Evolutionary conservation across 1,140 invertebrate genomes (phyloP).

Genomic region (Drosophila ambigua): DNA sequence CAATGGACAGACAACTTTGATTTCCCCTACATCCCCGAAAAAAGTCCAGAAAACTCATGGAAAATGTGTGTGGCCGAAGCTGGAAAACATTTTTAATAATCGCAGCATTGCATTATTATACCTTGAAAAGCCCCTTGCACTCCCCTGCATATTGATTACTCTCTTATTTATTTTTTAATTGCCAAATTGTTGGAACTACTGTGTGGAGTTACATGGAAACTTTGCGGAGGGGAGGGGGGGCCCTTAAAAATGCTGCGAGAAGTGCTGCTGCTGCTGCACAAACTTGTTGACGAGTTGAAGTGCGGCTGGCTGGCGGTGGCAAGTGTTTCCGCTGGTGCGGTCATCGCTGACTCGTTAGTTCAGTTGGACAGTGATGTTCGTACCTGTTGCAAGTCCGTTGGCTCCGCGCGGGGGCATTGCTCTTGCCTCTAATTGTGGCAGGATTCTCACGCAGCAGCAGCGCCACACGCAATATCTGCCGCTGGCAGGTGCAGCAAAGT

Average conservation of each 20-base stretch:
- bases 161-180: too few species aligned
- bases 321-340: constrained; percentile 7
- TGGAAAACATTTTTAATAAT: constrained; percentile 36
- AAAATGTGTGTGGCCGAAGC: constrained; percentile 1
- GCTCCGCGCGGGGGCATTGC: constrained; percentile 7
- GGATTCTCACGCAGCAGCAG: constrained; percentile 22
- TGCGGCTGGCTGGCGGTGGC: constrained; percentile 10
- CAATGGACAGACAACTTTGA: too few species aligned
- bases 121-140: too few species aligned
- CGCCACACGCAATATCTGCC: constrained; percentile 26
- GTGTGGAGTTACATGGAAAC: too few species aligned
- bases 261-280: neutral
- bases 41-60: too few species aligned
- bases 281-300: constrained; percentile 4
- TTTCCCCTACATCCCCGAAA: too few species aligned
- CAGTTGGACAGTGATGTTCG: constrained; percentile 18
- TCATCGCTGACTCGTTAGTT: constrained; percentile 4
- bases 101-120: too few species aligned
- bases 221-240: too few species aligned
- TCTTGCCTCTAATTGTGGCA: constrained; percentile 36
- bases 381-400: constrained; percentile 24
- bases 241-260: constrained; percentile 2
- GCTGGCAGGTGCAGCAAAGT: constrained; percentile 2
- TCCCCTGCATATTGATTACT: too few species aligned
- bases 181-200: too few species aligned